phyloP scores from a whole-genome alignment of 2,888 invertebrate species.

The Tachina fera region DNA sequence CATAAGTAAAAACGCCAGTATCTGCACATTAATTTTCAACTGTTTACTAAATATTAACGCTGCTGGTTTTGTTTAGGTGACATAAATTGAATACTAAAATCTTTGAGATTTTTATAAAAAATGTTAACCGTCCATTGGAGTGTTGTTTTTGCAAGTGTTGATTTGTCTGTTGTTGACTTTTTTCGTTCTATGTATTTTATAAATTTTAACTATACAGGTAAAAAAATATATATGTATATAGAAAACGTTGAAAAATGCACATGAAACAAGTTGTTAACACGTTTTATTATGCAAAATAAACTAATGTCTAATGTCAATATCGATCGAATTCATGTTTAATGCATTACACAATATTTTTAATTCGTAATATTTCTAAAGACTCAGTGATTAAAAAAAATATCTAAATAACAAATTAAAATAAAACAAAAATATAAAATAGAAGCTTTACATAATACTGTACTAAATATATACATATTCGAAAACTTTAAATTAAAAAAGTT shows the following conservation, averaged over 20 bases:
- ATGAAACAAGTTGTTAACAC: slow-evolving; percentile 67
- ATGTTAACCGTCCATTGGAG: not conserved
- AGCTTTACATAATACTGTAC: too few species aligned
- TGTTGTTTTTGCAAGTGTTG: slow-evolving; percentile 15
- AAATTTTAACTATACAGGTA: slow-evolving; percentile 3
- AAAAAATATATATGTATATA: slow-evolving; percentile 9
- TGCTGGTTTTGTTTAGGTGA: slow-evolving; percentile 13
- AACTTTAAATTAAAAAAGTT: slow-evolving; percentile 48
- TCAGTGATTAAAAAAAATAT: not conserved
- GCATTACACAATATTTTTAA: slow-evolving; percentile 58
- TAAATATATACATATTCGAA: too few species aligned
- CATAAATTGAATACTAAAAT: slow-evolving; percentile 56
- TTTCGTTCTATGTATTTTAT: not conserved
- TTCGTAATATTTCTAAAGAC: slow-evolving; percentile 15
- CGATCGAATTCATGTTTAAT: slow-evolving; percentile 67
- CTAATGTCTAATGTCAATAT: slow-evolving; percentile 60
- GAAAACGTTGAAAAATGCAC: slow-evolving; percentile 38
- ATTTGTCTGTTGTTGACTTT: slow-evolving; percentile 30
- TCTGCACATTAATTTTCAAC: not conserved
- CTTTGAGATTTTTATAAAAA: slow-evolving; percentile 9
- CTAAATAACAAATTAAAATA: not conserved
- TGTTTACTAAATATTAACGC: slow-evolving; percentile 16
- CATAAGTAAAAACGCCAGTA: too few species aligned
- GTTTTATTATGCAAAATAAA: slow-evolving; percentile 62
- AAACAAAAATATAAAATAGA: not conserved